phyloP scores from a whole-genome alignment of 2,113 vertebrate species.

The Phaethon lepturus region DNA sequence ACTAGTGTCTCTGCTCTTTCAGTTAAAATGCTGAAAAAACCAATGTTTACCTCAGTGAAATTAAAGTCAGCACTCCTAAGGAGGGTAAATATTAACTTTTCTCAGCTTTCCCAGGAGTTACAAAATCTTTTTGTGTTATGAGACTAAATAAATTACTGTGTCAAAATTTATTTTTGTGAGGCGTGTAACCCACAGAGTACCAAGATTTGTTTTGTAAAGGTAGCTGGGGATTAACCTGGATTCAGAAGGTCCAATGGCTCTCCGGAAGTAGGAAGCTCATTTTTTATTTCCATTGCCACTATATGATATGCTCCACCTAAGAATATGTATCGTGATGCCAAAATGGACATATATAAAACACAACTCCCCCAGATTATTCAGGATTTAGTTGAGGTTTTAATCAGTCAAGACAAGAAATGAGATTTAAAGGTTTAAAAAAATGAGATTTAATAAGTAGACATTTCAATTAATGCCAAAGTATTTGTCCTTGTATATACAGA shows the following conservation, averaged over 20 bases:
- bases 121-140: background rate
- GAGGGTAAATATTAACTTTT: background rate
- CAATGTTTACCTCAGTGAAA: background rate
- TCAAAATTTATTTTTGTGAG: background rate
- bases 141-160: background rate
- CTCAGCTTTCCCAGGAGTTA: background rate
- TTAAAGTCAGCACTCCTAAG: background rate
- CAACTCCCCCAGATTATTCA: background rate
- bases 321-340: background rate
- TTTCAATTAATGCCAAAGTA: background rate
- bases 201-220: background rate
- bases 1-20: background rate
- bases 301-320: background rate
- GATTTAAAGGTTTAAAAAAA: background rate
- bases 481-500: conserved; percentile 37
- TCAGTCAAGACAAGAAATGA: background rate
- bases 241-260: background rate
- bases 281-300: background rate
- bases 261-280: background rate
- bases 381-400: background rate
- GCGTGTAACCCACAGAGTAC: background rate
- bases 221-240: background rate
- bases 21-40: background rate
- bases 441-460: conserved; percentile 2
- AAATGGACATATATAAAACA: background rate